A percentile compares a stretch with the other conserved stretches of the same genome.
Evolutionary conservation across 2,888 invertebrate genomes (phyloP).

Genomic region (Eupithecia subfuscata): DNA sequence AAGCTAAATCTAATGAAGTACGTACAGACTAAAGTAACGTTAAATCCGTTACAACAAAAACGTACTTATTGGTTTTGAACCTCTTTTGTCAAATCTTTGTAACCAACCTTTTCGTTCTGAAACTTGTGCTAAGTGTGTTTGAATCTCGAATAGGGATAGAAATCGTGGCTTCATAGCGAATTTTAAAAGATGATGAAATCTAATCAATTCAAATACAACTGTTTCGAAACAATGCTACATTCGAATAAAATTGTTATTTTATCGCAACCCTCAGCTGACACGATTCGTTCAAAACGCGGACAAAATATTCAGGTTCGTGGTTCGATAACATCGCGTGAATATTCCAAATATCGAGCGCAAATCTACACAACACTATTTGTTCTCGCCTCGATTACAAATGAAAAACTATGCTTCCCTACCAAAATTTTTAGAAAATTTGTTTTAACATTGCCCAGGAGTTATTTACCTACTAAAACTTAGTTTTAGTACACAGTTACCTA

Average conservation of each 20-base stretch:
- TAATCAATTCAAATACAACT: slow-evolving; percentile 39
- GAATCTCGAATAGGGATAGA: not conserved
- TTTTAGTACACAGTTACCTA: too few species aligned
- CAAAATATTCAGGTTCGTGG: slow-evolving; percentile 74
- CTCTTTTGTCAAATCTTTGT: not conserved
- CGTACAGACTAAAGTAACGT: too few species aligned
- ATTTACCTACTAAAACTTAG: too few species aligned
- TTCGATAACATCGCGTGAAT: slow-evolving; percentile 73
- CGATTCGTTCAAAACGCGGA: slow-evolving; percentile 64
- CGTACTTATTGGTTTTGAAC: too few species aligned
- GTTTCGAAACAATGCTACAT: slow-evolving; percentile 47
- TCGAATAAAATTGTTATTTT: slow-evolving; percentile 59
- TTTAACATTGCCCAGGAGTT: too few species aligned
- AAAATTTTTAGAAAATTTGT: not conserved
- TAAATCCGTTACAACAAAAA: too few species aligned
- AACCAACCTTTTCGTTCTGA: not conserved
- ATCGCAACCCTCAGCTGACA: slow-evolving; percentile 62
- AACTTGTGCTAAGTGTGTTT: not conserved
- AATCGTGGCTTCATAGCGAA: not conserved
- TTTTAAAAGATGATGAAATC: slow-evolving; percentile 21
- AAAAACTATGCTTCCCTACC: not conserved
- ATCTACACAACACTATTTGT: slow-evolving; percentile 58
- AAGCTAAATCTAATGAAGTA: too few species aligned
- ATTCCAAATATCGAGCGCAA: slow-evolving; percentile 65
- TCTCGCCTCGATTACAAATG: slow-evolving; percentile 41